Percentiles rank a stretch among this genome's conserved stretches.
Evolutionary conservation across 2,888 invertebrate genomes (phyloP).

Genomic region (Melinaea menophilus): DNA sequence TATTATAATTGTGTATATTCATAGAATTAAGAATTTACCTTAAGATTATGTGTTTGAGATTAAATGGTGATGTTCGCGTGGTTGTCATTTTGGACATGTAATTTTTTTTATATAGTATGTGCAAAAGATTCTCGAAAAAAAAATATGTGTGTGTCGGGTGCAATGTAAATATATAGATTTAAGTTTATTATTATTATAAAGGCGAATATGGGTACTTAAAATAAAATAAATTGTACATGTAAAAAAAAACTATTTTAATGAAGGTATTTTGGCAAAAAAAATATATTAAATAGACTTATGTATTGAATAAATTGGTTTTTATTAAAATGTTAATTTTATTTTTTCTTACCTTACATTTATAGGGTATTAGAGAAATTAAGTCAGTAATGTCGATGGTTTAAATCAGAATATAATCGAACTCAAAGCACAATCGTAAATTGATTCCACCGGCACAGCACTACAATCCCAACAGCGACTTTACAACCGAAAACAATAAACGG

Average conservation of each 20-base stretch:
- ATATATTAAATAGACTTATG: neutral
- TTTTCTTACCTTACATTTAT: neutral
- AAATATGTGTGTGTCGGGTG: conserved; percentile 25
- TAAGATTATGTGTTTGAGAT: neutral
- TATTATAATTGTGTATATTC: conserved; percentile 5
- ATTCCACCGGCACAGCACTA: conserved; percentile 21
- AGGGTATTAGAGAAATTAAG: neutral
- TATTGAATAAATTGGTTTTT: conserved; percentile 18
- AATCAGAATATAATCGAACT: conserved; percentile 13
- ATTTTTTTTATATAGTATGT: no score
- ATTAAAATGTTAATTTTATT: neutral
- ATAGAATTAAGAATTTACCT: neutral
- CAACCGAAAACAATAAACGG: conserved; percentile 47
- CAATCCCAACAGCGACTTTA: conserved; percentile 34
- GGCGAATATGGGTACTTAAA: conserved; percentile 39
- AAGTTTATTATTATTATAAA: conserved; percentile 20
- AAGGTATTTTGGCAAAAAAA: neutral
- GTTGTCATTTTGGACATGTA: neutral
- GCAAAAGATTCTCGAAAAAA: no score
- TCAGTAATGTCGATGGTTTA: neutral
- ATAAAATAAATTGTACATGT: conserved; percentile 11
- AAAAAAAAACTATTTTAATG: neutral
- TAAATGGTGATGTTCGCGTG: no score
- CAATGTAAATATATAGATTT: conserved; percentile 36
- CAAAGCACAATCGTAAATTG: conserved; percentile 32